A percentile compares a stretch with the other conserved stretches of the same genome.
Conservation (phyloP, 2,113 vertebrate species). For the Steatornis caripensis region DNA sequence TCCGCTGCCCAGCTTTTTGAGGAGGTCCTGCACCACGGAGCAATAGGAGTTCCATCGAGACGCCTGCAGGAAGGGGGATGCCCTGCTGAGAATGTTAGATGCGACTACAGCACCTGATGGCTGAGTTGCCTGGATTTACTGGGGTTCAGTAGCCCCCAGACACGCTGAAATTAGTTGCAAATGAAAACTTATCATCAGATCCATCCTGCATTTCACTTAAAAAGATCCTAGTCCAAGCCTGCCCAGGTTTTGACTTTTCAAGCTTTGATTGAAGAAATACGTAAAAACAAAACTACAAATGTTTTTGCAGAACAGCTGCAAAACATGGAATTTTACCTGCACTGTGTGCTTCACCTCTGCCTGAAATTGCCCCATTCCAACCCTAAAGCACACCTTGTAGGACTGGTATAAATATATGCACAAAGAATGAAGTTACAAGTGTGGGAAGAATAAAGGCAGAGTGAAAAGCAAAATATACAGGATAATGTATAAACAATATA, state of each 20-base stretch:
- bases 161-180: background rate
- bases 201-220: background rate
- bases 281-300: background rate
- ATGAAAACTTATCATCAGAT: background rate
- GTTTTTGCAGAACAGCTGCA: too few species aligned
- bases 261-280: background rate
- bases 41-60: fast-evolving
- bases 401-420: background rate
- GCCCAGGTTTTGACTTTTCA: background rate
- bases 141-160: background rate
- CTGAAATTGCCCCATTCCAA: background rate
- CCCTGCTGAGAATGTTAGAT: background rate
- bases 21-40: fast-evolving
- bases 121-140: background rate
- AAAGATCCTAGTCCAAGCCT: background rate
- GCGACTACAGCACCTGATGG: background rate
- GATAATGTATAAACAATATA: background rate
- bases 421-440: background rate
- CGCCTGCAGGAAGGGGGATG: background rate
- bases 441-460: background rate
- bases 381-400: background rate
- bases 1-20: background rate
- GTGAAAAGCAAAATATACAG: background rate
- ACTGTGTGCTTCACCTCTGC: background rate
- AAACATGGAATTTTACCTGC: background rate